Evolutionary conservation across 2,113 vertebrate species (phyloP).

Genomic region (Cichladusa arquata): DNA sequence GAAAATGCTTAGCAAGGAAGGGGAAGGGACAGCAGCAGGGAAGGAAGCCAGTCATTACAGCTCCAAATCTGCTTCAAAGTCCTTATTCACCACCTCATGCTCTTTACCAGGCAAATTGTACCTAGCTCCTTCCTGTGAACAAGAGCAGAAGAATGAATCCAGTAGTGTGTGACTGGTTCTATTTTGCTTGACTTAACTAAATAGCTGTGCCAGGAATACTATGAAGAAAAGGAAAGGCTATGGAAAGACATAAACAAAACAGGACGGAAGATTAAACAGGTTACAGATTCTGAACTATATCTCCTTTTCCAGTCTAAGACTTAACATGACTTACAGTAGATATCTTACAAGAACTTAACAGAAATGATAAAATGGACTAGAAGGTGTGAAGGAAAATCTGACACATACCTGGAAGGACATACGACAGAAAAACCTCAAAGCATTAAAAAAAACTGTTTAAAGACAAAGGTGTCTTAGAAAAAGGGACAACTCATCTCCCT

Average conservation of each 20-base stretch:
- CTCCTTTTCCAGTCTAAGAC: background rate
- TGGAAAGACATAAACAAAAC: background rate
- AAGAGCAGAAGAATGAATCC: background rate
- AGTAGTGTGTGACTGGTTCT: background rate
- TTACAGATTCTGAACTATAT: background rate
- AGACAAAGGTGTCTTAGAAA: background rate
- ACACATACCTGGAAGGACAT: background rate
- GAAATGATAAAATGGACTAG: background rate
- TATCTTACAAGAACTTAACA: background rate
- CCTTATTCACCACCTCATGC: conserved; percentile 11
- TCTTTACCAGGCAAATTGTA: background rate
- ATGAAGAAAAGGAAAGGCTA: background rate
- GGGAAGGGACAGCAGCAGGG: conserved; percentile 62
- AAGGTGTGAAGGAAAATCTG: background rate
- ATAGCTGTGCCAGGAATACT: background rate
- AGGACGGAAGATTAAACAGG: background rate
- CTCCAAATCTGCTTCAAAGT: conserved; percentile 20
- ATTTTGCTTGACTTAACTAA: background rate
- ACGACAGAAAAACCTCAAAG: background rate
- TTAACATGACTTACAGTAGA: background rate
- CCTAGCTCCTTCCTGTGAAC: conserved; percentile 33
- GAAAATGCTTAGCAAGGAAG: conserved; percentile 46
- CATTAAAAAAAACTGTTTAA: background rate
- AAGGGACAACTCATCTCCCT: background rate
- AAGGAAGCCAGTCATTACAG: conserved; percentile 53